These are phyloP conservation scores for Hofmannophila pseudospretella DNA, from an alignment of 2,888 invertebrate genomes.

Conservation along the genomic window DNA sequence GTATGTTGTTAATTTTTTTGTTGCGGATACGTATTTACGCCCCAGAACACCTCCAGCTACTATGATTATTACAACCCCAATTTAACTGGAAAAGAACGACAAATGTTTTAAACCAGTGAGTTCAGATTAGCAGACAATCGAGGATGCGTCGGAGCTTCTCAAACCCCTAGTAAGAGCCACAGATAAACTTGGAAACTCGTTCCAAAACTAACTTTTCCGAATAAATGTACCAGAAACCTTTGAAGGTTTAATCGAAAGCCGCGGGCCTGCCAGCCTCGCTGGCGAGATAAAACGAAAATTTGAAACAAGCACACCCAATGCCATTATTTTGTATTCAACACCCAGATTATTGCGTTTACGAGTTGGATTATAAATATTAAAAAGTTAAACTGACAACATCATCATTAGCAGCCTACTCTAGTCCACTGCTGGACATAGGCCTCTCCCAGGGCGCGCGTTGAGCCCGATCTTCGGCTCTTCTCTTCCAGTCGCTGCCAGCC, in stretches of 20 bases:
- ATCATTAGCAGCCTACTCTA: too few species aligned
- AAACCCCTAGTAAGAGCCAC: conserved; percentile 28
- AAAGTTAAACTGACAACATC: not conserved
- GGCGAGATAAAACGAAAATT: conserved; percentile 44
- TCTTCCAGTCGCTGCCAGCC: too few species aligned
- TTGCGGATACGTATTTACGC: too few species aligned
- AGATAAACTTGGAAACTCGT: conserved; percentile 47
- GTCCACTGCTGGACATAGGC: too few species aligned
- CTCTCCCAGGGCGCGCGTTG: too few species aligned
- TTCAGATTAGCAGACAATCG: too few species aligned
- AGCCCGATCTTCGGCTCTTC: too few species aligned
- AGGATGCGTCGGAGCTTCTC: not conserved
- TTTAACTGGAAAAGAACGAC: too few species aligned
- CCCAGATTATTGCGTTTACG: not conserved
- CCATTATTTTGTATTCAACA: not conserved
- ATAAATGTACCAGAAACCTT: conserved; percentile 67
- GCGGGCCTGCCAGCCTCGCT: conserved; percentile 25
- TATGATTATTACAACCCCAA: too few species aligned
- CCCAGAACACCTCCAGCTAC: too few species aligned
- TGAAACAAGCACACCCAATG: conserved; percentile 31
- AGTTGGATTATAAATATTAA: conserved; percentile 1
- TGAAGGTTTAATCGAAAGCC: conserved; percentile 57
- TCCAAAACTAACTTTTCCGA: conserved; percentile 49
- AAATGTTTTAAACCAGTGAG: too few species aligned
- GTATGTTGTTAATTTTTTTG: too few species aligned